Evolutionary conservation across 2,888 invertebrate genomes (phyloP).

Genomic region (Graphium colonna): DNA sequence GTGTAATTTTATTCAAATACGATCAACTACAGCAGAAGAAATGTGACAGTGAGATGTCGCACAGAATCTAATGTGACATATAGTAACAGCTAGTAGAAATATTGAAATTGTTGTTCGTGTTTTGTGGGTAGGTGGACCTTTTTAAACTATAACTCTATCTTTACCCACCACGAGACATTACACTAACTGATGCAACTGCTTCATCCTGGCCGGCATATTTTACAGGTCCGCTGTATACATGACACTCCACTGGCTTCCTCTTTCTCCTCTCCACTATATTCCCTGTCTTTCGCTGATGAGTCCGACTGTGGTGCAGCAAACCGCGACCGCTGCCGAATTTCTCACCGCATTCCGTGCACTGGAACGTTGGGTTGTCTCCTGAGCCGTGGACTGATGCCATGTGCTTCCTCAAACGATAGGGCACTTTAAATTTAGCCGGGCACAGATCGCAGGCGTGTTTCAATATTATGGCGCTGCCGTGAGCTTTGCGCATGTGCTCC

Average conservation of each 20-base stretch:
- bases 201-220: background rate
- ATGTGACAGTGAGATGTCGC: no score
- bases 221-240: slow-evolving; percentile 1
- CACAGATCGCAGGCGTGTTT: slow-evolving; percentile 55
- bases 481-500: slow-evolving; percentile 53
- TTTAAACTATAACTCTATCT: no score
- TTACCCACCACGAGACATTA: no score
- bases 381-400: slow-evolving; percentile 43
- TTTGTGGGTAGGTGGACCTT: no score
- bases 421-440: slow-evolving; percentile 54
- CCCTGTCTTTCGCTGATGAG: slow-evolving; percentile 39
- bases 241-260: background rate
- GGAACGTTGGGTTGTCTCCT: slow-evolving; percentile 35
- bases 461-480: slow-evolving; percentile 40
- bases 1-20: no score
- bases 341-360: slow-evolving; percentile 49
- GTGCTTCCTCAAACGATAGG: slow-evolving; percentile 53
- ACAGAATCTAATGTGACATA: no score
- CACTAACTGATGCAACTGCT: background rate
- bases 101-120: no score
- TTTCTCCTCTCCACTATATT: background rate
- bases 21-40: no score
- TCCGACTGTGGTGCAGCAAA: slow-evolving; percentile 51
- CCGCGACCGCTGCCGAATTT: slow-evolving; percentile 54
- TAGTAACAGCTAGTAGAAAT: no score